Evolutionary conservation across 2,113 vertebrate species (phyloP).

Genomic region (Sceloporus tristichus): DNA sequence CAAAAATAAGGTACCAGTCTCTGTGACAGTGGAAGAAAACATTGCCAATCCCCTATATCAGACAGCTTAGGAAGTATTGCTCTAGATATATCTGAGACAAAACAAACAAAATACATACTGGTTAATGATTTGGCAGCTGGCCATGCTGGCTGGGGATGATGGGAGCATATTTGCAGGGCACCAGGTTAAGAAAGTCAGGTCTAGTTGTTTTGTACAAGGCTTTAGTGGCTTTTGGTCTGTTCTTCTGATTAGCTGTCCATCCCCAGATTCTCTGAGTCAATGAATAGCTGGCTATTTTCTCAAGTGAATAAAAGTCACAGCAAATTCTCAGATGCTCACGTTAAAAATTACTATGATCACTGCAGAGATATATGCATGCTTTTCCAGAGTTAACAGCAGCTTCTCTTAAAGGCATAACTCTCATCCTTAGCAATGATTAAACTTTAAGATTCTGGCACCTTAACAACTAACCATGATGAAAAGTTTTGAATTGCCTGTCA

Average conservation of each 20-base stretch:
- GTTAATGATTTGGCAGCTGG: neutral
- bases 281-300: conserved; percentile 60
- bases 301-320: conserved; percentile 70
- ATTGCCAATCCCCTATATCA: too few relatives aligned
- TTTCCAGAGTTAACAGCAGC: conserved; percentile 61
- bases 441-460: conserved; percentile 75
- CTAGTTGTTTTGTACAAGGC: conserved; percentile 39
- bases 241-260: conserved; percentile 54
- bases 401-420: conserved; percentile 73
- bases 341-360: conserved; percentile 76
- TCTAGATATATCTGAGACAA: neutral
- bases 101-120: neutral
- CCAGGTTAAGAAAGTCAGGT: neutral
- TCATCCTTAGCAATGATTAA: conserved; percentile 63
- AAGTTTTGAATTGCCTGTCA: conserved; percentile 66
- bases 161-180: neutral
- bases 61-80: neutral
- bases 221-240: conserved; percentile 51
- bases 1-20: too few relatives aligned
- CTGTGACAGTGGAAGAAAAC: too few relatives aligned
- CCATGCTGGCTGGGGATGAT: neutral
- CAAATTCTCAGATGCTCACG: conserved; percentile 69
- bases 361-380: conserved; percentile 53
- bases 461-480: conserved; percentile 76
- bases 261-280: conserved; percentile 52